Percentiles rank a stretch among this genome's conserved stretches.
phyloP scores from a whole-genome alignment of 2,888 invertebrate species.

The Acanthosepion pharaonis region DNA sequence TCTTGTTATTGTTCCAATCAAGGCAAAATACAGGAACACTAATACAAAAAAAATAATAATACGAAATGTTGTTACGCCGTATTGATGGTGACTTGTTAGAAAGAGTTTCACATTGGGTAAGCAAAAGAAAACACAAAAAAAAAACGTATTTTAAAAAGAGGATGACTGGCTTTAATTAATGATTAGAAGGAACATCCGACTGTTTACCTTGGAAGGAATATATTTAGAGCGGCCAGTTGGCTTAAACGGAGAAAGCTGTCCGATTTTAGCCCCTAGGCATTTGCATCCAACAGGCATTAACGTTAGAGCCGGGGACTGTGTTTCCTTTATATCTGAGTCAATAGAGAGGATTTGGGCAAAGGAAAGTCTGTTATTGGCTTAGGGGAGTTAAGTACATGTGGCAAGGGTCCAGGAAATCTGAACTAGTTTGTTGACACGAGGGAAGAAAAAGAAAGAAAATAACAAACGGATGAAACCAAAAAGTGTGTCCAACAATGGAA shows the following conservation, averaged over 20 bases:
- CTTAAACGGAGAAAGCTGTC: neutral
- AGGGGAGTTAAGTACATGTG: neutral
- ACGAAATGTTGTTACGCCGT: too few species aligned
- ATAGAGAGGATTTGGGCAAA: neutral
- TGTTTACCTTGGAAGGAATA: neutral
- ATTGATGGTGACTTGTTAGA: too few species aligned
- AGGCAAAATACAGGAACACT: too few species aligned
- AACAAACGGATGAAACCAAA: neutral
- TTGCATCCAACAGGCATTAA: neutral
- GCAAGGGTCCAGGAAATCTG: neutral
- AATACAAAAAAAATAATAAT: too few species aligned
- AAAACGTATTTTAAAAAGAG: neutral
- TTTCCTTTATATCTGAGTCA: neutral
- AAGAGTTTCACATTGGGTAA: neutral
- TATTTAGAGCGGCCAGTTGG: too few species aligned
- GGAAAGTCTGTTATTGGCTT: neutral
- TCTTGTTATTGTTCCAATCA: too few species aligned
- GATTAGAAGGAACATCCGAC: neutral
- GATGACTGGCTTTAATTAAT: neutral
- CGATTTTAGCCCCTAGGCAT: neutral
- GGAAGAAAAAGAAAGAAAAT: neutral
- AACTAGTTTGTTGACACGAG: neutral
- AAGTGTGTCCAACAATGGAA: neutral
- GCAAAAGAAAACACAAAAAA: neutral
- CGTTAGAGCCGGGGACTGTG: neutral